These are phyloP conservation scores for Limulus polyphemus DNA, from an alignment of 2,888 invertebrate genomes.

Conservation along the genomic window DNA sequence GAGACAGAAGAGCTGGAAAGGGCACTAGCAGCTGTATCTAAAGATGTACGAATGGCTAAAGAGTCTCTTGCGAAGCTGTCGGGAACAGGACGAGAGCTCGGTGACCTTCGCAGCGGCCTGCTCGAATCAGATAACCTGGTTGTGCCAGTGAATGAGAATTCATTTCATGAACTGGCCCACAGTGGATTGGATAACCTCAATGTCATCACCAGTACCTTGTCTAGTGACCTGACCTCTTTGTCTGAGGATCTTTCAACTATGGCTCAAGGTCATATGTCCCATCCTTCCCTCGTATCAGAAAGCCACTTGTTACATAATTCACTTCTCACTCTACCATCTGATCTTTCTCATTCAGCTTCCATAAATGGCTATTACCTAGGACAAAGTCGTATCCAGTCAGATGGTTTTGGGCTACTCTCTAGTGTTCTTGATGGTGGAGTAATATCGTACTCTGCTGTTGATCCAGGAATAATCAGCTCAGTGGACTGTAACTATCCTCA, in stretches of 20 bases:
- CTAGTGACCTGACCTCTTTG: conserved; percentile 19
- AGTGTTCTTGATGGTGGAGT: conserved; percentile 11
- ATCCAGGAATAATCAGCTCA: conserved; percentile 1
- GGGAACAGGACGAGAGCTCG: conserved; percentile 18
- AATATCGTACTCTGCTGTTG: conserved; percentile 1
- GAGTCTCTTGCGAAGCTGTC: conserved; percentile 23
- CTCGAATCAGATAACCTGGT: conserved; percentile 21
- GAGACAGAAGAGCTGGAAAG: conserved; percentile 79
- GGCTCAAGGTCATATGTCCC: conserved; percentile 12
- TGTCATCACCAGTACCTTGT: conserved; percentile 20
- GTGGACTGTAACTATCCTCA: conserved; percentile 9
- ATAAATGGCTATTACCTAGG: conserved; percentile 17
- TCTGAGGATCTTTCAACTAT: conserved; percentile 18
- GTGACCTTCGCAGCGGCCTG: conserved; percentile 17
- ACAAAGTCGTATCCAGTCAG: conserved; percentile 10
- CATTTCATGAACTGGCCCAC: conserved; percentile 3
- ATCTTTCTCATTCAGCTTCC: conserved; percentile 14
- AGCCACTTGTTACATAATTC: conserved; percentile 10
- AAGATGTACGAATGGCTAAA: conserved; percentile 31
- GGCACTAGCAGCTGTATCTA: conserved; percentile 61
- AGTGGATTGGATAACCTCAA: conserved; percentile 18
- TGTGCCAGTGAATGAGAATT: conserved; percentile 20
- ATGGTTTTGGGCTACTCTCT: conserved; percentile 10
- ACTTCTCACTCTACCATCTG: conserved; percentile 9
- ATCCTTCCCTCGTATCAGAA: conserved; percentile 9